These are phyloP conservation scores for Frieseomelitta varia DNA, from an alignment of 1,140 invertebrate species.

Conservation along the genomic window DNA sequence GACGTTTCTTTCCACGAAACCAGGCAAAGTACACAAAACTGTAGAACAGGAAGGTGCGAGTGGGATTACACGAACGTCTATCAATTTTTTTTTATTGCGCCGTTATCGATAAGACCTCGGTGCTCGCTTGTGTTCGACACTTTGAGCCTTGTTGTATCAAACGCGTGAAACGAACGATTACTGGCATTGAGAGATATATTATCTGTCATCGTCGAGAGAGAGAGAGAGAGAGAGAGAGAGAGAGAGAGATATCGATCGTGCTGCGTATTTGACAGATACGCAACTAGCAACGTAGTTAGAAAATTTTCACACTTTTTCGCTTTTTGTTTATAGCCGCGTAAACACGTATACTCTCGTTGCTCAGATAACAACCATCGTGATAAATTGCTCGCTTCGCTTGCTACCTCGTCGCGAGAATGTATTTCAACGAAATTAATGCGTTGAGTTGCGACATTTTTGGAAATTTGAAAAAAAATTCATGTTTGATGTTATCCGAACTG, in stretches of 20 bases:
- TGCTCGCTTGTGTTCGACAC: conserved; percentile 3
- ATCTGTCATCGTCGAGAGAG: conserved; percentile 1
- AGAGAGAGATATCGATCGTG: conserved; percentile 7
- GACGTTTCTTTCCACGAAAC: background rate
- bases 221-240: conserved; percentile 1
- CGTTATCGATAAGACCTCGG: conserved; percentile 37
- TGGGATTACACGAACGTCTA: background rate
- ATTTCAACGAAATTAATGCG: background rate
- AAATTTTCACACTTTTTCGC: background rate
- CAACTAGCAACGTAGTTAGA: background rate
- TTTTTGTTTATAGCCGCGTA: background rate
- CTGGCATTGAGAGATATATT: conserved; percentile 23
- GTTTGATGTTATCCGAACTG: background rate
- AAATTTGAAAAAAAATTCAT: background rate
- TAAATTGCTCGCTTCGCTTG: background rate
- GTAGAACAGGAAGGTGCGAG: background rate
- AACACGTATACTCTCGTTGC: background rate
- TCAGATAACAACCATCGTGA: background rate
- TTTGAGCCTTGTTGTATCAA: conserved; percentile 4
- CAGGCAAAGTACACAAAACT: conserved; percentile 5
- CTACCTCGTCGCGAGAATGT: background rate
- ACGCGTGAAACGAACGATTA: conserved; percentile 27
- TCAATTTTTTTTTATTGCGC: conserved; percentile 49
- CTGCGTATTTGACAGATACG: background rate
- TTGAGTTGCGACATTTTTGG: background rate